phyloP scores from a whole-genome alignment of 1,140 invertebrate species.

The Armadillidium nasatum region DNA sequence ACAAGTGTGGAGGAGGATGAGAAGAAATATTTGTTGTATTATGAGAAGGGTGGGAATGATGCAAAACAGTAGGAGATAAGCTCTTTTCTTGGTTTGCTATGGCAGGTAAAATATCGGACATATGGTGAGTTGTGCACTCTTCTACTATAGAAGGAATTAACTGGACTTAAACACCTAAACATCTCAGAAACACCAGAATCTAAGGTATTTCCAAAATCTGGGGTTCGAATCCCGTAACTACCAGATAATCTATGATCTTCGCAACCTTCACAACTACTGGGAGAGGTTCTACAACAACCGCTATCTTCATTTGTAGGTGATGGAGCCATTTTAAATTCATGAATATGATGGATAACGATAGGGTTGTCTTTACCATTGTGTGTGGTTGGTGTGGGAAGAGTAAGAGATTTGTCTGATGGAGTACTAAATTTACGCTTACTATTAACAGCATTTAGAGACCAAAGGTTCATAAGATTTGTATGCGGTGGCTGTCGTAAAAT shows the following conservation, averaged over 20 bases:
- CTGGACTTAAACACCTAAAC: slow-evolving; percentile 37
- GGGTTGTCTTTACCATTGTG: slow-evolving; percentile 32
- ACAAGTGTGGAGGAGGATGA: background rate
- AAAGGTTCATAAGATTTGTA: slow-evolving; percentile 5
- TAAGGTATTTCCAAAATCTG: slow-evolving; percentile 35
- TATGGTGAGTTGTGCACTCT: slow-evolving; percentile 39
- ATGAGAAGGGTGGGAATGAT: slow-evolving; percentile 36
- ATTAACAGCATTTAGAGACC: background rate
- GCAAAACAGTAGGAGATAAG: slow-evolving; percentile 29
- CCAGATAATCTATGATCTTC: slow-evolving; percentile 26
- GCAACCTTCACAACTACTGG: slow-evolving; percentile 42
- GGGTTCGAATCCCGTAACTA: slow-evolving; percentile 11
- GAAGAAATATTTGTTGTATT: slow-evolving; percentile 29
- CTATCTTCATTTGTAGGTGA: slow-evolving; percentile 42
- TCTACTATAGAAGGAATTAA: slow-evolving; percentile 40
- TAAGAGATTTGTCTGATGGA: background rate
- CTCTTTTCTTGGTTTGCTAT: slow-evolving; percentile 20
- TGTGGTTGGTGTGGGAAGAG: slow-evolving; percentile 13
- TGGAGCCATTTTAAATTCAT: slow-evolving; percentile 43
- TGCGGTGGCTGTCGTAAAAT: slow-evolving; percentile 37
- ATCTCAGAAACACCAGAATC: slow-evolving; percentile 41
- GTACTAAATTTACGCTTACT: background rate
- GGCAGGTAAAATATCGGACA: slow-evolving; percentile 38
- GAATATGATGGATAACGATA: slow-evolving; percentile 41
- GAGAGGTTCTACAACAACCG: slow-evolving; percentile 43